Base-by-base conservation (phyloP, 2,797 vertebrate species). In the Tinamus major region DNA sequence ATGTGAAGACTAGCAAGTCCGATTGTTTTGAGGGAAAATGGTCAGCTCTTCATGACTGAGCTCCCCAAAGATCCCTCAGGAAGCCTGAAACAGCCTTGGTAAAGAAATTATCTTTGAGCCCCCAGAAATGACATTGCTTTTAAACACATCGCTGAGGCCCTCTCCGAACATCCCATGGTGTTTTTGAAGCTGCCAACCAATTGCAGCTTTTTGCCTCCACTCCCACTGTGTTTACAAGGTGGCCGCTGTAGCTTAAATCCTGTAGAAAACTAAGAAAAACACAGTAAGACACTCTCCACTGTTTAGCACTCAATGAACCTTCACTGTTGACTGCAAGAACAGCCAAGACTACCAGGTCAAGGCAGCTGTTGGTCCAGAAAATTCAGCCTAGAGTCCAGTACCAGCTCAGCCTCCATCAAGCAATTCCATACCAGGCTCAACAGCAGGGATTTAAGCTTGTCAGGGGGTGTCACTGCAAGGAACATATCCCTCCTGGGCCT, bases 401-500 rank as follows among this genome's bases (percentile, higher is more conserved):
- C 55, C 8, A 0, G 1, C n/a, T 69, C 35, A 49, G 4, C 10
- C 4, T 5, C 2, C 1, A 59, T 51, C 56, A 44, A n/a, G 11
- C 5, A 51, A n/a, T 20, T 24, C 5, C 35, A 23, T 0, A 0
- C 56, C 7, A 14, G 35, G 27, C 68, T 90, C 56, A 63, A 46
- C 42, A 63, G 63, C 23, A 49, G 39, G 33, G 31, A 65, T 56
- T n/a, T 67, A 63, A 69, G 44, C 33, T 89, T 56, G 44, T 44
- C 83, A 35, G 26, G 26, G 75, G 55, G 18, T 78, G 51, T 18
- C 63, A 76, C 9, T 0, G 4, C 59, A 71, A 96, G 75, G 94
- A 91, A 95, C 87, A 91, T 21, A 18, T 83, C 82, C 93, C 85
- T 49, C 42, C 90, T 78, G 94, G 53, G 87, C 51, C 44, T 41